A percentile compares a stretch with the other conserved stretches of the same genome.
phyloP scores from a whole-genome alignment of 2,113 vertebrate genomes.

The Hemibagrus wyckioides region DNA sequence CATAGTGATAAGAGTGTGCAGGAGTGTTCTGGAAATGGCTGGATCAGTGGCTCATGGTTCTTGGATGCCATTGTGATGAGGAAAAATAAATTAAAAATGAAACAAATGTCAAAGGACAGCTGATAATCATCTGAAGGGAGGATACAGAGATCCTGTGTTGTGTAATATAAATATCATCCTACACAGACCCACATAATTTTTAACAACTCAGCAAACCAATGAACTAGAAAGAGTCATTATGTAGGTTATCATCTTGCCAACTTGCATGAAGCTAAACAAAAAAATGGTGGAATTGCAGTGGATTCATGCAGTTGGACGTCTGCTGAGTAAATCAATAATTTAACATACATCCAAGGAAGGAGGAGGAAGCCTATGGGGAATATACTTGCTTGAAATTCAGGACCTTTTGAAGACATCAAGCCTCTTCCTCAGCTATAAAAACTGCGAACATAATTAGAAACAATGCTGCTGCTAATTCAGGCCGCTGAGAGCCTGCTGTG shows the following conservation, averaged over 20 bases:
- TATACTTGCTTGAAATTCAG: conserved; percentile 59
- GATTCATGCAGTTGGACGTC: conserved; percentile 52
- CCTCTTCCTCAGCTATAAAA: conserved; percentile 39
- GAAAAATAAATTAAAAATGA: background rate
- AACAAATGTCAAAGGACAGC: background rate
- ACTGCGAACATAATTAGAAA: conserved; percentile 51
- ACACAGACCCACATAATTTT: background rate
- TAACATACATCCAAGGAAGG: conserved; percentile 63
- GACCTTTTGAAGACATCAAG: conserved; percentile 63
- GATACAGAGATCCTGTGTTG: background rate
- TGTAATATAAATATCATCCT: conserved; percentile 8
- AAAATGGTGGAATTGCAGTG: background rate
- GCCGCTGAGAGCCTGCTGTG: conserved; percentile 56
- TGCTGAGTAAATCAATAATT: conserved; percentile 69
- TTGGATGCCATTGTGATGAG: background rate
- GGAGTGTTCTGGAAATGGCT: conserved; percentile 65
- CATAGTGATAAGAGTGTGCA: conserved; percentile 63
- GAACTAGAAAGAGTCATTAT: conserved; percentile 13
- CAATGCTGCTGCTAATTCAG: conserved; percentile 46
- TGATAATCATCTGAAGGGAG: background rate
- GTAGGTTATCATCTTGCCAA: conserved; percentile 10
- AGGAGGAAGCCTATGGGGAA: conserved; percentile 59
- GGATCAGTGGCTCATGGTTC: conserved; percentile 31
- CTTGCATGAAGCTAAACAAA: background rate
- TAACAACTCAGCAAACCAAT: conserved; percentile 1